These are phyloP conservation scores for Cataglyphis cursor DNA, from an alignment of 2,888 invertebrate species.

Conservation along the genomic window DNA sequence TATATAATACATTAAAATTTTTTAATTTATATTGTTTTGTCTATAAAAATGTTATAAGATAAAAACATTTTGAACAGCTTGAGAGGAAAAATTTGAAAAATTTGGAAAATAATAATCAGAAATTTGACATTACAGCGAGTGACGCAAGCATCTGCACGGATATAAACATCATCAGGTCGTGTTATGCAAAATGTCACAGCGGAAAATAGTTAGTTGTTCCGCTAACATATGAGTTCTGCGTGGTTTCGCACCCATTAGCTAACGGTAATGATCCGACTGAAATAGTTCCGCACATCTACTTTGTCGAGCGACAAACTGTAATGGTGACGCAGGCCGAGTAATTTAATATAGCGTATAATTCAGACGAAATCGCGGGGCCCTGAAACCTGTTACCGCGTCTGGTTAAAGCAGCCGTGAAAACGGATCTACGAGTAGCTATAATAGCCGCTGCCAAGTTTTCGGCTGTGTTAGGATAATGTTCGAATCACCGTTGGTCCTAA, in stretches of 20 bases:
- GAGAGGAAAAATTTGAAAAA: background rate
- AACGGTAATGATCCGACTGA: slow-evolving; percentile 68
- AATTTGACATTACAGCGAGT: background rate
- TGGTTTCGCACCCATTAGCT: slow-evolving; percentile 65
- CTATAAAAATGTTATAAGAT: background rate
- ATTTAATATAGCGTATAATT: slow-evolving; percentile 74
- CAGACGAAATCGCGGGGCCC: slow-evolving; percentile 59
- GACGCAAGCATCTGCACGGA: background rate
- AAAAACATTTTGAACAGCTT: background rate
- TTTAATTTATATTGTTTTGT: slow-evolving; percentile 10
- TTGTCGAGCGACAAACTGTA: slow-evolving; percentile 62
- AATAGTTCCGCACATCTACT: slow-evolving; percentile 63
- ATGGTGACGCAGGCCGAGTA: slow-evolving; percentile 60
- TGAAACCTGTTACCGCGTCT: slow-evolving; percentile 53
- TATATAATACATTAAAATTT: background rate
- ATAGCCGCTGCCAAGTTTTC: slow-evolving; percentile 59
- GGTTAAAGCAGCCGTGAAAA: slow-evolving; percentile 69
- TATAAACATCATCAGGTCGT: background rate
- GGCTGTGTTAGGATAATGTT: slow-evolving; percentile 47
- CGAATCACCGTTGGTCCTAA: slow-evolving; percentile 52
- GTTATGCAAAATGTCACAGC: slow-evolving; percentile 1
- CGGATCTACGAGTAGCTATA: slow-evolving; percentile 64
- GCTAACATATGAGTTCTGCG: slow-evolving; percentile 70
- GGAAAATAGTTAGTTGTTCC: slow-evolving; percentile 35
- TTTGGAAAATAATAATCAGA: background rate